Conservation (phyloP, 2,797 vertebrate genomes). For the Falco cherrug region DNA sequence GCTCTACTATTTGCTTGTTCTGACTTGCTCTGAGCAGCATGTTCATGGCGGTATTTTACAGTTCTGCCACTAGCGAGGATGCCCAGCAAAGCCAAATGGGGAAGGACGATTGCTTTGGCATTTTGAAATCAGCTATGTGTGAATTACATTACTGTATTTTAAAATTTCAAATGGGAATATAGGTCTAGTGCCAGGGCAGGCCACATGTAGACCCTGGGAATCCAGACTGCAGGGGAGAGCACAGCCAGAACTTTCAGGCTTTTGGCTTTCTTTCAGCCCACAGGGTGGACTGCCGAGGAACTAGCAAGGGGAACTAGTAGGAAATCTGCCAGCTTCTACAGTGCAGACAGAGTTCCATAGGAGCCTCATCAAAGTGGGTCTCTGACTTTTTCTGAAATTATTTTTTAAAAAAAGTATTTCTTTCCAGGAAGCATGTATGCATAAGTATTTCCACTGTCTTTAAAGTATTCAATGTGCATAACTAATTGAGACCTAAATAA, state of each 20-base stretch:
- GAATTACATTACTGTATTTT: neutral
- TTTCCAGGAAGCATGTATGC: neutral
- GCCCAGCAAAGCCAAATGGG: neutral
- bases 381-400: neutral
- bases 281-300: neutral
- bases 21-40: neutral
- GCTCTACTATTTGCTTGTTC: constrained; percentile 7
- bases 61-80: neutral
- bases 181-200: neutral
- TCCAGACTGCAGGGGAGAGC: neutral
- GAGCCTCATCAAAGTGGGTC: neutral
- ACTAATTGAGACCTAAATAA: neutral
- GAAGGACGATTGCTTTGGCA: neutral
- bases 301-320: neutral
- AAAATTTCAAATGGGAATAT: neutral
- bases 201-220: neutral
- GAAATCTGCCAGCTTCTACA: neutral
- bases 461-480: fast-evolving
- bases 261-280: constrained; percentile 26
- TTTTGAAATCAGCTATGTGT: neutral
- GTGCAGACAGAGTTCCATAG: neutral
- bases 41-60: neutral
- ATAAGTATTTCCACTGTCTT: neutral
- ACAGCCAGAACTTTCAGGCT: neutral
- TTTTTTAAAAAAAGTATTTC: neutral